Conservation (phyloP, 2,797 vertebrate species). For the Monodelphis domestica region DNA sequence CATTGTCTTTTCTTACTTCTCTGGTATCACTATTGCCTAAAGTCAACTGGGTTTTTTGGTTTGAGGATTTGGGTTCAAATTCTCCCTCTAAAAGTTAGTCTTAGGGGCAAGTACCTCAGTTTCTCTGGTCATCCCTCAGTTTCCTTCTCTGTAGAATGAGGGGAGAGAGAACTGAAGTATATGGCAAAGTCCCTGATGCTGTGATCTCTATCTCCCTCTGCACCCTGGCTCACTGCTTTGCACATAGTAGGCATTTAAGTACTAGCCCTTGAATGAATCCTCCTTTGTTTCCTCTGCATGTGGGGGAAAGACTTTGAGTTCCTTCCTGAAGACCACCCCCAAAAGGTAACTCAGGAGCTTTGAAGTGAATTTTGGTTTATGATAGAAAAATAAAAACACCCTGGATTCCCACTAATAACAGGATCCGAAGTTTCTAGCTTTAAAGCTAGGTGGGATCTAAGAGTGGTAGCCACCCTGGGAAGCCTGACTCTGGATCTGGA, state of each 20-base stretch:
- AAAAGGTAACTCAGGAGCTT: constrained; percentile 29
- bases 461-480: neutral
- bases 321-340: neutral
- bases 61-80: neutral
- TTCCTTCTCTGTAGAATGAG: neutral
- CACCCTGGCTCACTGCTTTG: neutral
- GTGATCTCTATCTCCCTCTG: neutral
- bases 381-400: neutral
- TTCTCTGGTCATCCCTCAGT: neutral
- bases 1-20: neutral
- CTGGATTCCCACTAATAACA: neutral
- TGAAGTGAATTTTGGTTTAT: neutral
- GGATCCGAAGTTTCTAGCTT: neutral
- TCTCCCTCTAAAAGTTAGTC: neutral
- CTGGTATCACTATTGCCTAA: neutral
- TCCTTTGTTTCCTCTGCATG: neutral
- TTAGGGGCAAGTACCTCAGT: too few relatives aligned
- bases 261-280: neutral
- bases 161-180: neutral
- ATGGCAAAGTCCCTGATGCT: neutral
- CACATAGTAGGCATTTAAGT: neutral
- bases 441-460: neutral
- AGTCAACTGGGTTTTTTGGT: neutral
- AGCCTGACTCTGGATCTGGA: neutral
- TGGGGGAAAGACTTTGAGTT: neutral